These are phyloP conservation scores for Caenorhabditis zanzibari DNA, from an alignment of 2,888 invertebrate genomes.

Conservation along the genomic window DNA sequence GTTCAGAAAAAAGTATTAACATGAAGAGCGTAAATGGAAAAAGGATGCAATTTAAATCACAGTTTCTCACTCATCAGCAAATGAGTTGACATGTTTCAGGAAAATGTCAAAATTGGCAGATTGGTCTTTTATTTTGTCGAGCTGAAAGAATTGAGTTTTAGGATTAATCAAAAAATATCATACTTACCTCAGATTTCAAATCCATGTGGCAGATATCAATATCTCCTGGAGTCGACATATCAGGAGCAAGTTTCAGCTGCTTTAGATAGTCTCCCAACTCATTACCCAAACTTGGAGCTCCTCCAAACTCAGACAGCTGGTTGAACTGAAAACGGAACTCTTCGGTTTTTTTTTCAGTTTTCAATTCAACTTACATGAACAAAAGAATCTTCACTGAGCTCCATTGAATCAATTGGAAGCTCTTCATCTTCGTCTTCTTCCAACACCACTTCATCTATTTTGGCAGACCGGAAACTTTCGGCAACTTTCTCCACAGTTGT, in stretches of 20 bases:
- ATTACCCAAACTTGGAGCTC: conserved; percentile 39
- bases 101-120: conserved; percentile 49
- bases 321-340: conserved; percentile 47
- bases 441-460: conserved; percentile 33
- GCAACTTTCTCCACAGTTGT: conserved; percentile 35
- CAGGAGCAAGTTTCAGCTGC: conserved; percentile 55
- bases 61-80: conserved; percentile 42
- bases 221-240: conserved; percentile 31
- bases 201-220: conserved; percentile 39
- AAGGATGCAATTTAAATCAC: conserved; percentile 24
- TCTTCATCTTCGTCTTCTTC: conserved; percentile 59
- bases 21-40: conserved; percentile 25
- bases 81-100: conserved; percentile 52
- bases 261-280: conserved; percentile 56
- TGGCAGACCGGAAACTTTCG: conserved; percentile 50
- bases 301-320: conserved; percentile 41
- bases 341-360: no score
- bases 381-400: conserved; percentile 74
- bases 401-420: conserved; percentile 58
- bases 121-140: conserved; percentile 39
- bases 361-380: conserved; percentile 67
- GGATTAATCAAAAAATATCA: not conserved
- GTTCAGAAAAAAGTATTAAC: conserved; percentile 23
- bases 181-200: conserved; percentile 43
- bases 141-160: conserved; percentile 27